phyloP scores from a whole-genome alignment of 2,113 vertebrate genomes.

The Sinocyclocheilus rhinocerous region DNA sequence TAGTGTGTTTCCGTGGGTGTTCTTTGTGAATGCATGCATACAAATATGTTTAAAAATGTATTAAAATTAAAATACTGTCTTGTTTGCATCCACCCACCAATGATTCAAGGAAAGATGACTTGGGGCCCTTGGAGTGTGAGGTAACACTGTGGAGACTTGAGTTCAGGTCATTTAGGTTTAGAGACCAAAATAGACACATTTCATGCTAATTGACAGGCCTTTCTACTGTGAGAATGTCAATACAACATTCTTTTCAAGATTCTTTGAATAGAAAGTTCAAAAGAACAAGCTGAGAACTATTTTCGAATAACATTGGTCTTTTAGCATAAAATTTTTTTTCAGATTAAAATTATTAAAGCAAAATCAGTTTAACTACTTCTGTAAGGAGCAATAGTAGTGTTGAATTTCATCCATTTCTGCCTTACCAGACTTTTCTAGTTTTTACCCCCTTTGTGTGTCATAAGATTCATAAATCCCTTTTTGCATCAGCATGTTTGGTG shows the following conservation, averaged over 20 bases:
- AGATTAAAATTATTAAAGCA: neutral
- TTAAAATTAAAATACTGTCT: neutral
- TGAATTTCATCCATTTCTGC: neutral
- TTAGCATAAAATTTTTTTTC: neutral
- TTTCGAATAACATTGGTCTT: neutral
- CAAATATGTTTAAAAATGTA: conserved; percentile 9
- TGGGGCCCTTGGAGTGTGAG: neutral
- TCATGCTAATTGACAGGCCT: conserved; percentile 1
- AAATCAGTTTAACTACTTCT: neutral
- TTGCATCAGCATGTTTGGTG: neutral
- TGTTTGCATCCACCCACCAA: neutral
- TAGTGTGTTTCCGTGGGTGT: conserved; percentile 18
- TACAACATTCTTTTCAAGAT: too few relatives aligned
- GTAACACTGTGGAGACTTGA: neutral
- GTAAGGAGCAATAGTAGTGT: neutral
- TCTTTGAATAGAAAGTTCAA: too few relatives aligned
- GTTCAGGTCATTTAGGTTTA: neutral
- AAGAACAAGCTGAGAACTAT: too few relatives aligned
- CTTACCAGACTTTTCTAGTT: neutral
- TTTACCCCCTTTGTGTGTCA: neutral
- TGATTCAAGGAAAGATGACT: neutral
- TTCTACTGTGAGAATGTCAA: neutral
- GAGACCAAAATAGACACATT: neutral
- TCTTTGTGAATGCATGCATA: conserved; percentile 13
- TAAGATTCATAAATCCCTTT: neutral